Percentiles rank a stretch among this genome's conserved stretches.
Conservation (phyloP, 2,888 invertebrate genomes). For the Standfussiana lucernea region DNA sequence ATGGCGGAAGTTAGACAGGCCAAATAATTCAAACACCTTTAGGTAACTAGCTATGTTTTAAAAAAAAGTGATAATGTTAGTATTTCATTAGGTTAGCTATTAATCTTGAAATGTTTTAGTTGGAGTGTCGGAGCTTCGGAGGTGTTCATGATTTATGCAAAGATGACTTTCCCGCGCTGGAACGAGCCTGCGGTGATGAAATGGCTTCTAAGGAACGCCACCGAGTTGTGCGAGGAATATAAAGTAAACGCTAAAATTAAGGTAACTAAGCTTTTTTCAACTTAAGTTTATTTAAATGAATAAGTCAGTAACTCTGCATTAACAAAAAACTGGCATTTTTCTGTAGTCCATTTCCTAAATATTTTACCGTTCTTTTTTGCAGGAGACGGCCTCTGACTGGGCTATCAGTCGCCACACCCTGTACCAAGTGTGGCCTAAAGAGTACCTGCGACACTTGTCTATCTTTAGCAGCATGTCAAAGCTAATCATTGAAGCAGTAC, state of each 20-base stretch:
- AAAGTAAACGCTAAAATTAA: slow-evolving; percentile 45
- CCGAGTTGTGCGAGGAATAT: slow-evolving; percentile 61
- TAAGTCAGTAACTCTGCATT: not conserved
- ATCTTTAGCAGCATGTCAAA: slow-evolving; percentile 74
- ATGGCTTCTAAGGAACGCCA: slow-evolving; percentile 74
- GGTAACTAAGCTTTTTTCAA: slow-evolving; percentile 57
- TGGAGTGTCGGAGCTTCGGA: slow-evolving; percentile 63
- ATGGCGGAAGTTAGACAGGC: not conserved
- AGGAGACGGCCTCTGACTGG: slow-evolving; percentile 18
- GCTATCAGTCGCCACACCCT: slow-evolving; percentile 52
- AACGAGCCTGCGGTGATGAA: slow-evolving; percentile 73
- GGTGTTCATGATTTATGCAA: slow-evolving; percentile 73
- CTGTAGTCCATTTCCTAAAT: not conserved
- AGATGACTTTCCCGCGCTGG: slow-evolving; percentile 74
- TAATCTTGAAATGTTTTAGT: slow-evolving; percentile 63
- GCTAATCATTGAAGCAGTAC: slow-evolving; percentile 77
- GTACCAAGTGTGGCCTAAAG: slow-evolving; percentile 71
- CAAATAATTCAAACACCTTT: not conserved
- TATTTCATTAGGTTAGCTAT: not conserved
- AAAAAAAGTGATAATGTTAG: not conserved
- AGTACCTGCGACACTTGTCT: slow-evolving; percentile 76
- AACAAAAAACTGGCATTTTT: not conserved
- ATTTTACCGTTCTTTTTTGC: slow-evolving; percentile 3
- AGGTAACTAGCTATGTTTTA: too few relatives aligned
- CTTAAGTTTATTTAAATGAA: not conserved